phyloP scores from a whole-genome alignment of 2,888 invertebrate species.

The Arctia plantaginis region DNA sequence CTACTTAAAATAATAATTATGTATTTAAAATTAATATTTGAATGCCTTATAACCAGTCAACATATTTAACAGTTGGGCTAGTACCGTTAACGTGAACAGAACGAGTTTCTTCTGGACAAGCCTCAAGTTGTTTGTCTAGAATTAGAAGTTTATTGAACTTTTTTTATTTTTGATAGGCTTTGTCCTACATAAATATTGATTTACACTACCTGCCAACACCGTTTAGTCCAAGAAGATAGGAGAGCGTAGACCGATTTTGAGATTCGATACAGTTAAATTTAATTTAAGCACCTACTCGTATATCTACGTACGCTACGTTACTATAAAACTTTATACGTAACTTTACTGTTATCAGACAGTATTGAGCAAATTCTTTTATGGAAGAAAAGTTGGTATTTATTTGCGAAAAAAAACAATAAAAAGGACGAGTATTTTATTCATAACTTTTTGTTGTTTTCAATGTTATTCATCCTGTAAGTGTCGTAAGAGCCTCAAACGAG shows the following conservation, averaged over 20 bases:
- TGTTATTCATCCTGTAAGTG: too few relatives aligned
- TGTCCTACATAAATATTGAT: conserved; percentile 4
- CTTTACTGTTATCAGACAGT: too few relatives aligned
- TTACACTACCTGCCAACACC: not conserved
- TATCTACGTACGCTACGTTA: too few relatives aligned
- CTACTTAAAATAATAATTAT: not conserved
- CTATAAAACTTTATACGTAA: too few relatives aligned
- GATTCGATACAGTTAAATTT: not conserved
- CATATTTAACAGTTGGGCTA: conserved; percentile 21
- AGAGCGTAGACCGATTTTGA: not conserved
- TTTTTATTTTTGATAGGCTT: conserved; percentile 3
- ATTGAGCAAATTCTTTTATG: too few relatives aligned
- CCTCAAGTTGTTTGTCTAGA: conserved; percentile 37
- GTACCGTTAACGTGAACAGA: conserved; percentile 21
- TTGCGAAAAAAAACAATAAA: too few relatives aligned
- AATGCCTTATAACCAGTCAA: conserved; percentile 16
- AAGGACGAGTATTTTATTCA: too few relatives aligned
- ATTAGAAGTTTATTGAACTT: conserved; percentile 14
- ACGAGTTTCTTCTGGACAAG: conserved; percentile 40
- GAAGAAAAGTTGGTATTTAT: too few relatives aligned
- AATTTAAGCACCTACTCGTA: too few relatives aligned
- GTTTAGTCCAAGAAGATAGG: too few relatives aligned
- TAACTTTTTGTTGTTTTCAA: too few relatives aligned
- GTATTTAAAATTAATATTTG: conserved; percentile 4
- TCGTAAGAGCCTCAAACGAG: too few relatives aligned